Conservation (phyloP, 2,888 invertebrate species). For the Cabera pusaria region DNA sequence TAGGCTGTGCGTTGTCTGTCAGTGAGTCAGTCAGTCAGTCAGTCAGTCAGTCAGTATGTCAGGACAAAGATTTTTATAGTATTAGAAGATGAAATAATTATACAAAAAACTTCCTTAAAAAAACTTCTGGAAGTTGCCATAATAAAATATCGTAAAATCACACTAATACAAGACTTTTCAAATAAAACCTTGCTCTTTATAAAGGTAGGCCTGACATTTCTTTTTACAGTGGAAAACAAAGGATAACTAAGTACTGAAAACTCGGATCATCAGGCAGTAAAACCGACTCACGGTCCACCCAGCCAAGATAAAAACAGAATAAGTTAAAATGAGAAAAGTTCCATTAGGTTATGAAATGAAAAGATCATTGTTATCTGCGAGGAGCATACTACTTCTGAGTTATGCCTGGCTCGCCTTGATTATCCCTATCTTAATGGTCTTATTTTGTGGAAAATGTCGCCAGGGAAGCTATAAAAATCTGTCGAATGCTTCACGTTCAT, state of each 20-base stretch:
- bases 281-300: conserved; percentile 37
- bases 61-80: too few species aligned
- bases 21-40: too few species aligned
- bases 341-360: conserved; percentile 75
- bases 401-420: conserved; percentile 52
- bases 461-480: too few species aligned
- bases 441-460: conserved; percentile 5
- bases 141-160: too few species aligned
- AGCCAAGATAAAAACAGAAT: conserved; percentile 59
- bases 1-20: too few species aligned
- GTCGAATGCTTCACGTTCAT: too few species aligned
- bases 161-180: too few species aligned
- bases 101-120: too few species aligned
- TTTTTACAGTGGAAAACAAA: conserved; percentile 21
- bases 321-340: conserved; percentile 80
- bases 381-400: conserved; percentile 66
- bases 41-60: too few species aligned
- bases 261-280: conserved; percentile 53
- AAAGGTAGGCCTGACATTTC: conserved; percentile 10
- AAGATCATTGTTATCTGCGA: conserved; percentile 68
- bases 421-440: conserved; percentile 31
- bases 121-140: too few species aligned
- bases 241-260: conserved; percentile 29
- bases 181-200: conserved; percentile 11
- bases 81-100: too few species aligned